Conservation (phyloP, 2,797 vertebrate species). For the Nannoperca obscura region DNA sequence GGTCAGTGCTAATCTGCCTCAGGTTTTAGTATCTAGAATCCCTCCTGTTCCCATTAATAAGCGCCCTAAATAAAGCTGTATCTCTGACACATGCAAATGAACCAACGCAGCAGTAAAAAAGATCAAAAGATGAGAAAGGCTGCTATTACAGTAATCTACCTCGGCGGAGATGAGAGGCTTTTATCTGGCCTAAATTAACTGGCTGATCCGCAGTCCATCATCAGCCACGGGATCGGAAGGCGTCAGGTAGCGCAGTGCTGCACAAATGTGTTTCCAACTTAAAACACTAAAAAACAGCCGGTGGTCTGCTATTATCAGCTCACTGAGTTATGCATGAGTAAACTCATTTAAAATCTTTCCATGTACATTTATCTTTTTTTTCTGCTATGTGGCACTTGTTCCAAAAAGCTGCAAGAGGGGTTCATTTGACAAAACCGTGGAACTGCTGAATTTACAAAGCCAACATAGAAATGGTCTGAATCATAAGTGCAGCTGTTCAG, state of each 20-base stretch:
- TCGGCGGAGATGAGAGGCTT: slow-evolving; percentile 79
- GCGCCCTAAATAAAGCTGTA: slow-evolving; percentile 81
- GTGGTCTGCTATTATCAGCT: slow-evolving; percentile 73
- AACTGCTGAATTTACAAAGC: slow-evolving; percentile 48
- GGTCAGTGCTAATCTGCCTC: slow-evolving; percentile 83
- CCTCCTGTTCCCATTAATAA: slow-evolving; percentile 83
- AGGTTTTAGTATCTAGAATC: slow-evolving; percentile 79
- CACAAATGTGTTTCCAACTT: slow-evolving; percentile 72
- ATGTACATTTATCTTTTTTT: slow-evolving; percentile 48
- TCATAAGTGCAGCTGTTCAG: slow-evolving; percentile 16
- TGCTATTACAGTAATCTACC: slow-evolving; percentile 85
- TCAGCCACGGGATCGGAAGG: slow-evolving; percentile 73
- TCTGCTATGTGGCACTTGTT: slow-evolving; percentile 29
- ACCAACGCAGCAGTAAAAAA: slow-evolving; percentile 78
- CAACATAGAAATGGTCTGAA: slow-evolving; percentile 18
- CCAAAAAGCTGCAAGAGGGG: slow-evolving; percentile 6
- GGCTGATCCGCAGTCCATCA: slow-evolving; percentile 80
- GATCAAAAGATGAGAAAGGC: slow-evolving; percentile 85
- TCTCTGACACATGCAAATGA: slow-evolving; percentile 88
- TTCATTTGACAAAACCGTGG: slow-evolving; percentile 34
- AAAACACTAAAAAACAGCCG: slow-evolving; percentile 73
- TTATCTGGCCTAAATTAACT: slow-evolving; percentile 84
- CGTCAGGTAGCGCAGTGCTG: slow-evolving; percentile 71
- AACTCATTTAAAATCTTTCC: slow-evolving; percentile 69
- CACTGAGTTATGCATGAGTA: slow-evolving; percentile 41